A percentile compares a stretch with the other conserved stretches of the same genome.
These are phyloP conservation scores for Vipera latastei DNA, from an alignment of 2,797 vertebrate species.

Conservation along the genomic window DNA sequence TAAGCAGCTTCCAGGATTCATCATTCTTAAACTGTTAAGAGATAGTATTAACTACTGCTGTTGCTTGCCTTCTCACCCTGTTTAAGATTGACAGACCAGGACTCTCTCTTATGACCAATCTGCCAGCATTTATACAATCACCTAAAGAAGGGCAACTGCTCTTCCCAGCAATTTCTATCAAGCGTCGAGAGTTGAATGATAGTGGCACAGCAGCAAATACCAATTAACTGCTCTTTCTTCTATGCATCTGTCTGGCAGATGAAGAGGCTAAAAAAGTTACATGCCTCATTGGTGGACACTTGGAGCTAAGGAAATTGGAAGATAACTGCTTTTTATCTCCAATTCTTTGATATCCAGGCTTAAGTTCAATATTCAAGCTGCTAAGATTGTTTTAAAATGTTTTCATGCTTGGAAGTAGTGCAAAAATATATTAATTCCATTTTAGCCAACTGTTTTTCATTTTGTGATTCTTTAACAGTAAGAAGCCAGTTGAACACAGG, in stretches of 20 bases:
- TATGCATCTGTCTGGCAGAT: background rate
- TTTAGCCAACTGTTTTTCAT: background rate
- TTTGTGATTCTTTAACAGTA: background rate
- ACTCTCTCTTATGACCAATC: background rate
- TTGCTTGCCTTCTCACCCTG: background rate
- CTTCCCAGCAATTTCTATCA: no score
- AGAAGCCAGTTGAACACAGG: background rate
- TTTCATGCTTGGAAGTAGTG: background rate
- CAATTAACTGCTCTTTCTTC: background rate
- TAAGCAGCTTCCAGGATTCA: background rate
- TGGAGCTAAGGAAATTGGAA: background rate
- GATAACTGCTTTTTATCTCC: background rate
- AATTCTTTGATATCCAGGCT: background rate
- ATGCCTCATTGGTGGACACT: background rate
- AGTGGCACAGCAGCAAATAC: background rate
- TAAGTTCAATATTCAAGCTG: background rate
- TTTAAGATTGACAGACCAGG: background rate
- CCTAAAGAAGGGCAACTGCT: background rate
- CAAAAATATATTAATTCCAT: background rate
- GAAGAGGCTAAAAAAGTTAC: background rate
- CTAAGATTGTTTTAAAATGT: background rate
- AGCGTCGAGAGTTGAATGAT: background rate
- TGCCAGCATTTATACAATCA: background rate
- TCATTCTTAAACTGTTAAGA: background rate
- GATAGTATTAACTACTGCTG: background rate